These are phyloP conservation scores for Phytoseiulus persimilis DNA, from an alignment of 2,888 invertebrate genomes.

Conservation along the genomic window DNA sequence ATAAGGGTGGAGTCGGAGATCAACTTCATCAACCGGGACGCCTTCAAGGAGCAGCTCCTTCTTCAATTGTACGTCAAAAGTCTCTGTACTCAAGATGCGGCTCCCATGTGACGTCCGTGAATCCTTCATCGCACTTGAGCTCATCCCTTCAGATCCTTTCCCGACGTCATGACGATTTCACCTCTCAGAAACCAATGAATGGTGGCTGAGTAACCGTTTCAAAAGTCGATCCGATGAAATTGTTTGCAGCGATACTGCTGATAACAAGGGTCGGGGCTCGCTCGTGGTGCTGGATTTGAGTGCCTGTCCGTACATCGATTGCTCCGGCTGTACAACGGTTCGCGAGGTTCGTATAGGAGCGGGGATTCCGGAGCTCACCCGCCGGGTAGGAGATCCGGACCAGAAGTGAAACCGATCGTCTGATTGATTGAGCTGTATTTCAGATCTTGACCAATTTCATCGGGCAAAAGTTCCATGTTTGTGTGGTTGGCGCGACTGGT, in stretches of 20 bases:
- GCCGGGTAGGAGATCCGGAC: not conserved
- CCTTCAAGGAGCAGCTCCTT: conserved; percentile 24
- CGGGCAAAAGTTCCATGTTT: not conserved
- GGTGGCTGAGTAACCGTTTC: too few species aligned
- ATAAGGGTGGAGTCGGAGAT: conserved; percentile 19
- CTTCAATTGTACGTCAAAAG: not conserved
- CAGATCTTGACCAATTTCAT: not conserved
- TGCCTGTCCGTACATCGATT: conserved; percentile 7
- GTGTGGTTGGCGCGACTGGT: conserved; percentile 15
- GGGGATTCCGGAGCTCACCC: not conserved
- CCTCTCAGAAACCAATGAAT: too few species aligned
- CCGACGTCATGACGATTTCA: too few species aligned
- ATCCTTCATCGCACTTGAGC: too few species aligned
- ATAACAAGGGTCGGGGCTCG: not conserved
- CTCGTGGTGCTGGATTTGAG: conserved; percentile 1
- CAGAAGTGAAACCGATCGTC: not conserved
- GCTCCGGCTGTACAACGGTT: not conserved
- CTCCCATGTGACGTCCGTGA: too few species aligned
- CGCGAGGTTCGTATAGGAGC: not conserved
- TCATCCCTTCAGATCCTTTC: too few species aligned
- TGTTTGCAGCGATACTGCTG: not conserved
- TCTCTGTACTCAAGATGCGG: not conserved
- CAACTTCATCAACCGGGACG: conserved; percentile 32
- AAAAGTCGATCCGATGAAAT: too few species aligned
- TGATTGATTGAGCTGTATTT: not conserved